Evolutionary conservation across 2,797 vertebrate genomes (phyloP), one percentile per base, ranked within the genome.

Genomic region (Micromesistius poutassou): DNA sequence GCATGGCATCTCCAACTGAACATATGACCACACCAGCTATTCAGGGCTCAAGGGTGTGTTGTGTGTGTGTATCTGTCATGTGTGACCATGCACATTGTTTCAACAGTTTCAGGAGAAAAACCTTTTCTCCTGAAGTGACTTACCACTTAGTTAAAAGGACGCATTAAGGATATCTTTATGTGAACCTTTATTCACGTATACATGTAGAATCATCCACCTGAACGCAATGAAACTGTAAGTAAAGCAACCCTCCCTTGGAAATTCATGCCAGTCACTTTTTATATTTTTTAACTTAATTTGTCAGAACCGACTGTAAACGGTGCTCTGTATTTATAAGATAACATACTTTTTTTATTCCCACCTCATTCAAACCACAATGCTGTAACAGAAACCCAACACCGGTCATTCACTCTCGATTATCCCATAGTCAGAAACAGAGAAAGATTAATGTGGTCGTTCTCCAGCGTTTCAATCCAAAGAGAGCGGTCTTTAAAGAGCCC

Each of bases 401-500:
- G 2, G 3, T 77, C 74, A 55, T 84, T 85, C 84, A 84, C 71
- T 83, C 87, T 82, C 84, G 82, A 88, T 87, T 87, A 80, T 38
- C 42, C 74, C 77, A 30, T 75, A 28, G 77, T 79, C 30, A 13
- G 80, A 79, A 79, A 85, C 75, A 33, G 78, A 83, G 73, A 42
- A 62, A 16, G 81, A 86, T 78, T 35, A 85, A 85, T 38, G 81
- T 78, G 75, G 78, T 85, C 77, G 80, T 78, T 76, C 78, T 62
- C 86, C 76, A 80, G 78, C 77, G 83, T 88, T 87, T 55, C 5
- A 84, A 88, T 89, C 79, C 79, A 84, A 87, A 85, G 84, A 90
- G 88, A 87, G 87, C 72, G 46, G 55, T 88, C 85, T 81, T 90
- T 80, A 91, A 93, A 92, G 90, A 89, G 82, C 76, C 72, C 14